Conservation (phyloP, 2,113 vertebrate species). For the Theristicus caerulescens region DNA sequence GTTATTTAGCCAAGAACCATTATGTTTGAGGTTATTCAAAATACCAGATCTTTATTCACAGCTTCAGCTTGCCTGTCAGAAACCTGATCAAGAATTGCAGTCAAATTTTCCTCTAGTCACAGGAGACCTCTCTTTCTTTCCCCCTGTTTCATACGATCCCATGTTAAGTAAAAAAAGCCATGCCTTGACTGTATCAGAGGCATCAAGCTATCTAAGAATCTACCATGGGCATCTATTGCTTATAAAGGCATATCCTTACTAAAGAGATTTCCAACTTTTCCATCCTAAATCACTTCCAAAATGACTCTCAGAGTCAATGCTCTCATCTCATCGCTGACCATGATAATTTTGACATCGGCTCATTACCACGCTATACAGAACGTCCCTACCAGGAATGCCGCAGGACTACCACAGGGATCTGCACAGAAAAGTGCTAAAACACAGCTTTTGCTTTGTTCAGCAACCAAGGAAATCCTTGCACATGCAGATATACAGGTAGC, state of each 20-base stretch:
- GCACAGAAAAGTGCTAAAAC: background rate
- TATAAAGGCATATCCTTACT: background rate
- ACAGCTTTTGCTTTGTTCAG: background rate
- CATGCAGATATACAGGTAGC: background rate
- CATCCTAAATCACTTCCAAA: background rate
- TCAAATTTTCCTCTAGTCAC: background rate
- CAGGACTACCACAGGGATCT: background rate
- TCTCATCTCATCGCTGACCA: background rate
- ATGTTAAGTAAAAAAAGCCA: background rate
- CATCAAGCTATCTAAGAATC: background rate
- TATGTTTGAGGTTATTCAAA: background rate
- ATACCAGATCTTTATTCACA: background rate
- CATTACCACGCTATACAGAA: background rate
- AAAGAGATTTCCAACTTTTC: background rate
- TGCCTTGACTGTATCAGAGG: background rate
- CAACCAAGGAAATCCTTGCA: background rate
- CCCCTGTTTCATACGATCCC: background rate
- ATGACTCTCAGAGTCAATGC: background rate
- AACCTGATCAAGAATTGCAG: background rate
- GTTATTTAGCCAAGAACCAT: background rate
- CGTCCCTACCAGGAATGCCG: background rate
- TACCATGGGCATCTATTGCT: background rate
- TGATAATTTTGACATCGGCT: background rate
- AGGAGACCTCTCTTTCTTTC: background rate
- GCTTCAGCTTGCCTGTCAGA: background rate